phyloP scores from a whole-genome alignment of 2,113 vertebrate genomes.

The Seriola dumerili region DNA sequence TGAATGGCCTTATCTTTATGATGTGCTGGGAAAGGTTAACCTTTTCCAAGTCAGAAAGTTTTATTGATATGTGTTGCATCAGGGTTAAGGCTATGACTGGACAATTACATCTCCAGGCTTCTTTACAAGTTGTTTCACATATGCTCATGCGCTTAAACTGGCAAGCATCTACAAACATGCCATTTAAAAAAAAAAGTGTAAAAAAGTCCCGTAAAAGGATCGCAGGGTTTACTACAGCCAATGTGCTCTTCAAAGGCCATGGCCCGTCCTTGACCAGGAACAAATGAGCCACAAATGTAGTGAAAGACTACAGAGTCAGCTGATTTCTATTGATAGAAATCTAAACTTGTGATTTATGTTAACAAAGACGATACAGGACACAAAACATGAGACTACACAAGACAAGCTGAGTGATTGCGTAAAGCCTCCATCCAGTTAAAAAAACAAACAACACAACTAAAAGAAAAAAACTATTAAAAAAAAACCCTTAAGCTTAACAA shows the following conservation, averaged over 20 bases:
- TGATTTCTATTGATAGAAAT: not conserved
- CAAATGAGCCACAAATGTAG: not conserved
- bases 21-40: not conserved
- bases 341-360: not conserved
- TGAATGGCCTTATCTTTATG: conserved; percentile 24
- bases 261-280: conserved; percentile 15
- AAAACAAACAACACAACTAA: not conserved
- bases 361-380: not conserved
- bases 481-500: not conserved
- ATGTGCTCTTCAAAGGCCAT: not conserved
- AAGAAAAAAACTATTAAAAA: not conserved
- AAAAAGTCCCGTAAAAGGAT: not conserved
- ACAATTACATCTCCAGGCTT: not conserved
- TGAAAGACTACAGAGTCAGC: not conserved
- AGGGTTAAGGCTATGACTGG: not conserved
- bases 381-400: not conserved
- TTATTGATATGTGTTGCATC: conserved; percentile 6
- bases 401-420: not conserved
- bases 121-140: conserved; percentile 1
- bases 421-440: not conserved
- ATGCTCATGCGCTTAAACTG: not conserved
- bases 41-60: not conserved
- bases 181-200: not conserved
- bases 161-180: not conserved
- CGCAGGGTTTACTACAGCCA: not conserved